These are phyloP conservation scores for Phallusia fumigata DNA, from an alignment of 23 tunicate species.

Conservation along the genomic window DNA sequence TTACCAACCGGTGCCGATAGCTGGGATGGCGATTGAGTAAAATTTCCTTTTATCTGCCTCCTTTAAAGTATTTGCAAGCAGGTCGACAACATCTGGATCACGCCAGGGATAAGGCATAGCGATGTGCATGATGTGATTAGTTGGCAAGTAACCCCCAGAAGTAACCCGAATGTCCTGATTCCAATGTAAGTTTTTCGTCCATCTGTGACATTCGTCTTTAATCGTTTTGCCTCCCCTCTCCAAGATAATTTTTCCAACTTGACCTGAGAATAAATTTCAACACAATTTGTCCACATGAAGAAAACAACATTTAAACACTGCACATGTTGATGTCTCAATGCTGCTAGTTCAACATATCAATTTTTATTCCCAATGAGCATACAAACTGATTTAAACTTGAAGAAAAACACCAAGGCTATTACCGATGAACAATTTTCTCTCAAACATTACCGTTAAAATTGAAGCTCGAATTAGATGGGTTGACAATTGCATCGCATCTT, in stretches of 20 bases:
- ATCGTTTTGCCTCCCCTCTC: neutral
- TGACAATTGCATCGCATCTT: constrained; percentile 10
- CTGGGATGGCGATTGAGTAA: neutral
- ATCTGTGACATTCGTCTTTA: neutral
- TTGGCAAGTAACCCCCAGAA: neutral
- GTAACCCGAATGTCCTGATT: neutral
- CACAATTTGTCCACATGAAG: neutral
- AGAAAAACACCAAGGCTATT: neutral
- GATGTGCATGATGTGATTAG: neutral
- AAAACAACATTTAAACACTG: no score
- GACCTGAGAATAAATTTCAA: neutral
- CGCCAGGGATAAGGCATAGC: neutral
- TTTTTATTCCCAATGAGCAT: no score
- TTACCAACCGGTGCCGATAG: neutral
- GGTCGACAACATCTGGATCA: neutral
- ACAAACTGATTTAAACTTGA: neutral
- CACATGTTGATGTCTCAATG: no score
- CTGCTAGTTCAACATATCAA: no score
- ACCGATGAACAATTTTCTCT: neutral
- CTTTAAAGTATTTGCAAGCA: neutral
- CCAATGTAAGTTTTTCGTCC: neutral
- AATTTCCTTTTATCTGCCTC: neutral
- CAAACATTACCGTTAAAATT: neutral
- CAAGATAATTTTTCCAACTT: neutral
- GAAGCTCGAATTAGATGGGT: neutral